Evolutionary conservation across 2,113 vertebrate genomes (phyloP), one percentile per base, ranked within the genome.

Genomic region (Pitta sordida): DNA sequence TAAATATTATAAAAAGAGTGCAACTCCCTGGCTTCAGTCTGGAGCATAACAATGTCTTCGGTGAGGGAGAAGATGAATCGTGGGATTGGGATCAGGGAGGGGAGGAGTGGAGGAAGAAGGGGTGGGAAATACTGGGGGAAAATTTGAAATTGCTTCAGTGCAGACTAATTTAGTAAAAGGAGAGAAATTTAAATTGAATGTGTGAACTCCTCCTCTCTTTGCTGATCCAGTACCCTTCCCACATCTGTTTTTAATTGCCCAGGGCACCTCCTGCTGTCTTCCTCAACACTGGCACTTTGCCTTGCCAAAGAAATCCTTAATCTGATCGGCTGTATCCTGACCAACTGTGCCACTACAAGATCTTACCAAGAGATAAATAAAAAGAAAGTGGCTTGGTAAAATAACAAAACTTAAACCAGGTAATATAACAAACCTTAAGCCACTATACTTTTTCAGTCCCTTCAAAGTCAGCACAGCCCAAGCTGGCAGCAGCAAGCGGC

Each of bases 261-360:
- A 93, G 93, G 74, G 86, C 95, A 93, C 91, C 94, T 95, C 95
- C 96, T 96, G 90, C 96, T 96, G 93, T 95, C 26, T 84, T 34
- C 56, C 26, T 78, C 86, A 49, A 91, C 93, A 93, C 11, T 63
- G 83, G 67, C n/a, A 81, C 49, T 51, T 36, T 70, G 64, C 59
- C 46, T 84, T 67, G 74, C 3, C 68, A 86, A 82, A 78, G 48
- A 95, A 70, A 68, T 67, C 68, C 58, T 70, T 82, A 88, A 71
- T 48, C 23, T 37, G 69, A 79, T 53, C 13, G 0, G 65, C 59
- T 51, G 5, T 88, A 81, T 52, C 75, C 26, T 22, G 55, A 78
- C 27, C 55, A 78, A 32, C 43, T 51, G 46, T 13, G 34, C 32
- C 49, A 11, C 32, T 39, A 53, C 20, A 23, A 75, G 60, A 88